Evolutionary conservation across 1,140 invertebrate species (phyloP), one percentile per base, ranked within the genome.

Genomic region (Zaprionus inermis): DNA sequence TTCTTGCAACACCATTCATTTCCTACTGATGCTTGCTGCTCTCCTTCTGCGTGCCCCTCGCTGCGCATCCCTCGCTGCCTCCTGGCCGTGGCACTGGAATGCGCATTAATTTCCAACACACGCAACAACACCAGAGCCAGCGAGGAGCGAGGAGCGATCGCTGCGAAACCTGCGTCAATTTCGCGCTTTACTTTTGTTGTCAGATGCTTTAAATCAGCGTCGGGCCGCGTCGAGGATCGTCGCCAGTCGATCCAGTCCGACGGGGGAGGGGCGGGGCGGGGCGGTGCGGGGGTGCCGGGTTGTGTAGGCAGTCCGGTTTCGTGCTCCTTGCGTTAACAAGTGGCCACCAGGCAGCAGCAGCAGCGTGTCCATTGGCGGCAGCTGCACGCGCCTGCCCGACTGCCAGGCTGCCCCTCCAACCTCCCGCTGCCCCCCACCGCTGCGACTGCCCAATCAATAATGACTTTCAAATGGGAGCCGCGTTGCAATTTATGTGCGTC

Each of bases 151-250:
- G 38, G 9, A 16, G n/a, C n/a, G 7, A 22, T 18, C 44, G 18
- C 55, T 52, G 38, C 55, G 80, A 79, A 86, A 88, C 83, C 84
- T 89, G 84, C 80, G 84, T 88, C 84, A 88, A 88, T 88, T 88
- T 88, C 84, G 84, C 84, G 84, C 84, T 88, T 88, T 88, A 89
- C 84, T 89, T 88, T 89, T 88, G 83, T 88, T 88, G 83, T 88
- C 83, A 88, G 83, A 88, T 89, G 83, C 79, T 88, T 88, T 89
- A 88, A 88, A 88, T 88, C 83, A 86, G 83, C 83, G 76, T 65
- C 54, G 55, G 22, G 38, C 59, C 59, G 52, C 63, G 34, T 52
- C 38, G 64, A 60, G 65, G 60, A 58, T 60, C 51, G 46, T 7
- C 28, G 24, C 22, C 49, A 14, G 24, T 44, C 38, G 44, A n/a